A percentile compares a stretch with the other conserved stretches of the same genome.
phyloP scores from a whole-genome alignment of 2,888 invertebrate genomes.

The Tethea ocularis region DNA sequence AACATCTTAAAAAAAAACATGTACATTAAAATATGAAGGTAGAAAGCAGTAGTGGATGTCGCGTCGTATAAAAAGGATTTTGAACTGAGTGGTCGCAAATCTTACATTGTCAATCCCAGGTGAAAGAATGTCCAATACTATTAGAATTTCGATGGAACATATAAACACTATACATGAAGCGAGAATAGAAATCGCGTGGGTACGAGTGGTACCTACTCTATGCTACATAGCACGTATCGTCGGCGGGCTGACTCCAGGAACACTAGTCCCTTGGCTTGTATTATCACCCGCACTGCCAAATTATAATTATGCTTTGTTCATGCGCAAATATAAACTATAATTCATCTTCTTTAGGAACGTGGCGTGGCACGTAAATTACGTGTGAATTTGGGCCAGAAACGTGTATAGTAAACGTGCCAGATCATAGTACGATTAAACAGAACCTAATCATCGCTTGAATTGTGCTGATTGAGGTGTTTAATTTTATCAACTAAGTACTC shows the following conservation, averaged over 20 bases:
- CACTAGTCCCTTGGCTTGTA: background rate
- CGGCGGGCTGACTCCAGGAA: too few relatives aligned
- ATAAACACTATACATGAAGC: conserved; percentile 18
- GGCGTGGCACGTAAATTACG: background rate
- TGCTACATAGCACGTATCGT: too few relatives aligned
- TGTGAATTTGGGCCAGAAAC: background rate
- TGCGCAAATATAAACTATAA: background rate
- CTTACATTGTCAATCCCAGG: background rate
- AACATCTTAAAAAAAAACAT: too few relatives aligned
- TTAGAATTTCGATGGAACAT: conserved; percentile 25
- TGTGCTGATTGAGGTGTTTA: too few relatives aligned
- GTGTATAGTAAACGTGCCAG: background rate
- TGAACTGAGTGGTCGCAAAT: too few relatives aligned
- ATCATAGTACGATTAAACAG: background rate
- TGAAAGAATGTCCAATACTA: conserved; percentile 21
- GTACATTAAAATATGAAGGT: too few relatives aligned
- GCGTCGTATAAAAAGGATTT: too few relatives aligned
- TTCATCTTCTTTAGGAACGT: background rate
- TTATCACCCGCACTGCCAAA: background rate
- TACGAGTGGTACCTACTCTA: background rate
- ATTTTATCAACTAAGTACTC: too few relatives aligned
- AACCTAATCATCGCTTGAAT: background rate
- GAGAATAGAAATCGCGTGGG: conserved; percentile 26
- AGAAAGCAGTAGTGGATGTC: too few relatives aligned
- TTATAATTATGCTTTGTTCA: background rate